These are phyloP conservation scores for Otolemur crassicaudatus DNA, from an alignment of 2,797 vertebrate species.

Conservation along the genomic window DNA sequence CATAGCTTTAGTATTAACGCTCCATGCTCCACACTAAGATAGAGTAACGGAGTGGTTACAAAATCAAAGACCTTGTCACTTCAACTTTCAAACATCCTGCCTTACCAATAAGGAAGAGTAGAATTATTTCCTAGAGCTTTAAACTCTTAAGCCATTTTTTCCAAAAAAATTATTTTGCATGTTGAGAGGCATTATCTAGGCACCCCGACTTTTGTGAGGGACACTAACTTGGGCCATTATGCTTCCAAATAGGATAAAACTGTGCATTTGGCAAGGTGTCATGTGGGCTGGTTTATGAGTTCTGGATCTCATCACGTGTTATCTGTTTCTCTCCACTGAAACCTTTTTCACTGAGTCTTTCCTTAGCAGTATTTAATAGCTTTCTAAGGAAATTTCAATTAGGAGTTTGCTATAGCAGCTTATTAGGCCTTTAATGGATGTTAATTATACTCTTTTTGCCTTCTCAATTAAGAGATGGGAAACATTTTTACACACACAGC, in stretches of 20 bases:
- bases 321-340: neutral
- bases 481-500: slow-evolving; percentile 78
- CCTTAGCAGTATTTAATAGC: slow-evolving; percentile 17
- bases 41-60: neutral
- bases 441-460: slow-evolving; percentile 66
- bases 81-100: neutral
- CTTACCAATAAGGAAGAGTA: neutral
- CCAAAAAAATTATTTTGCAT: neutral
- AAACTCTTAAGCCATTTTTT: neutral
- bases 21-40: neutral
- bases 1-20: neutral
- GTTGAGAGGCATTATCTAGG: neutral
- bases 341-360: neutral
- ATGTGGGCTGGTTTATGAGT: neutral
- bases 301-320: neutral
- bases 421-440: slow-evolving; percentile 75
- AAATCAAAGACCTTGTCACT: neutral
- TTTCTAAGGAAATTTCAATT: slow-evolving; percentile 65
- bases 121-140: neutral
- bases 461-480: slow-evolving; percentile 80
- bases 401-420: slow-evolving; percentile 64
- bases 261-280: neutral
- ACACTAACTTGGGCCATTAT: neutral
- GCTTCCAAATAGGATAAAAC: slow-evolving; percentile 8
- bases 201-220: neutral